A percentile compares a stretch with the other conserved stretches of the same genome.
phyloP scores from a whole-genome alignment of 2,888 invertebrate species.

The Anagyrus pseudococci region DNA sequence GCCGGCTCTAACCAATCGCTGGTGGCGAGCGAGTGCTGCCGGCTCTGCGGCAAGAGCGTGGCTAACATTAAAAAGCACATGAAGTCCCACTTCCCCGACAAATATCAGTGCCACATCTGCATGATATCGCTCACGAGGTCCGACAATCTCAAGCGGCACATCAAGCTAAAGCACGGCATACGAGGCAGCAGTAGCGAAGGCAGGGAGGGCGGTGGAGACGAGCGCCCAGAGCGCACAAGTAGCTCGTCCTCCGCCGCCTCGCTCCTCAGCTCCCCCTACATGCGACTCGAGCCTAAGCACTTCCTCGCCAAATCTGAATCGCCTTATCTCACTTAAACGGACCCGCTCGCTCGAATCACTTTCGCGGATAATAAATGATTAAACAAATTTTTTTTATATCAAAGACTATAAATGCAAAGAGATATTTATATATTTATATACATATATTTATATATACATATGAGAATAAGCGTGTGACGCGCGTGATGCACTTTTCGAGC shows the following conservation, averaged over 20 bases:
- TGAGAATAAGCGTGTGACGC: too few relatives aligned
- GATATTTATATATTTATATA: constrained; percentile 1
- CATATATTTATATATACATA: constrained; percentile 6
- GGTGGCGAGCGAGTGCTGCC: constrained; percentile 54
- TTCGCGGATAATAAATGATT: neutral
- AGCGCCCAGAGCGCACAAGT: neutral
- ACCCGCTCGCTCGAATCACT: too few relatives aligned
- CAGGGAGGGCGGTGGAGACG: neutral
- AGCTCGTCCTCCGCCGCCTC: constrained; percentile 21
- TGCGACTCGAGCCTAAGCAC: constrained; percentile 41
- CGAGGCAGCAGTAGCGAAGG: constrained; percentile 33
- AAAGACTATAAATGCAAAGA: constrained; percentile 13
- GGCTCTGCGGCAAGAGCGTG: constrained; percentile 61
- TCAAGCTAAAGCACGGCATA: constrained; percentile 62
- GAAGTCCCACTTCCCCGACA: constrained; percentile 61
- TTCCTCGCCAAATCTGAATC: constrained; percentile 56
- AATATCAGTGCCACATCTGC: constrained; percentile 62
- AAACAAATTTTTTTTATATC: neutral
- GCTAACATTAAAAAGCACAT: constrained; percentile 62
- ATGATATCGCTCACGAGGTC: constrained; percentile 63
- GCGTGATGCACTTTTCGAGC: too few relatives aligned
- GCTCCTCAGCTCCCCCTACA: constrained; percentile 29
- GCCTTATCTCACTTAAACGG: constrained; percentile 53
- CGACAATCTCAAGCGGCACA: constrained; percentile 65
- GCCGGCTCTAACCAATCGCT: neutral